A percentile compares a stretch with the other conserved stretches of the same genome.
Conservation (phyloP, 2,113 vertebrate genomes). For the Elanoides forficatus region DNA sequence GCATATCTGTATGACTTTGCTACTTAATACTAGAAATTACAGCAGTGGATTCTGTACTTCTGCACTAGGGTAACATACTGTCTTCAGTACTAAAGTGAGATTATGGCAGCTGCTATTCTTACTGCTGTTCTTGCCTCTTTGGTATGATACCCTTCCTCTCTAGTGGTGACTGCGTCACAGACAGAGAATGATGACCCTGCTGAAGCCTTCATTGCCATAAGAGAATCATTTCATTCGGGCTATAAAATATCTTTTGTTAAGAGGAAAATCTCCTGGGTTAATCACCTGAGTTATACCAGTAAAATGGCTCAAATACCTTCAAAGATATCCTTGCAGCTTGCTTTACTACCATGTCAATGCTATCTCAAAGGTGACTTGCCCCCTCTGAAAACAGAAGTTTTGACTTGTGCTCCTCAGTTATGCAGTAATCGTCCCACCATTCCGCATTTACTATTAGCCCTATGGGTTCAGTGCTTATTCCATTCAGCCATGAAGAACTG, state of each 20-base stretch:
- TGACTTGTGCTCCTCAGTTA: neutral
- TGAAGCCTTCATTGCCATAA: neutral
- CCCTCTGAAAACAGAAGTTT: neutral
- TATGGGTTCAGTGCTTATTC: neutral
- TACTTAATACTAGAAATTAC: neutral
- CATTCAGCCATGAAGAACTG: neutral
- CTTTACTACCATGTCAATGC: neutral
- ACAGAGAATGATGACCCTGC: neutral
- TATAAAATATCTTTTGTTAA: neutral
- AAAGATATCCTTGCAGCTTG: neutral
- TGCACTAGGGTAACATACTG: neutral
- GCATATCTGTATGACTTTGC: neutral
- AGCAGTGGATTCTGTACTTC: neutral
- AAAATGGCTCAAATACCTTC: neutral
- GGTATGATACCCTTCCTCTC: neutral
- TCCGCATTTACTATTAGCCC: neutral
- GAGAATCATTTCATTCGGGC: neutral
- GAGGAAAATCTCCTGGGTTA: neutral
- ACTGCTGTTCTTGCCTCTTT: neutral
- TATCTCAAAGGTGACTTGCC: neutral
- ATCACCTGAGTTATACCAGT: neutral
- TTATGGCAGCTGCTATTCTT: neutral
- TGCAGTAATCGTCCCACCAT: neutral
- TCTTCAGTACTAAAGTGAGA: neutral
- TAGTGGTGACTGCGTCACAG: neutral